Conservation (phyloP, 1,140 invertebrate genomes). For the Nebria ingens region DNA sequence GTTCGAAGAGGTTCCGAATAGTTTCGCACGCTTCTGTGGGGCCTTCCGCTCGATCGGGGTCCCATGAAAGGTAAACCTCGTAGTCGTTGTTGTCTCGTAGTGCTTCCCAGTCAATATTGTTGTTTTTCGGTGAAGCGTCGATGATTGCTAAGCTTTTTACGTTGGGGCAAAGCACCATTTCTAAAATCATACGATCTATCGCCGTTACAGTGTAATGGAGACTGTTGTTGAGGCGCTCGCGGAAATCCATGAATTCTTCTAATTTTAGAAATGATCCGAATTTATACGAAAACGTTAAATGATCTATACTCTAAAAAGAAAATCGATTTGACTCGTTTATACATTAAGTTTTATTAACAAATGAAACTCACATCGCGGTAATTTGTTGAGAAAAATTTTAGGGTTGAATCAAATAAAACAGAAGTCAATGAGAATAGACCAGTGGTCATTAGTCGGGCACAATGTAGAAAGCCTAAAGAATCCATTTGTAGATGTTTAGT, state of each 20-base stretch:
- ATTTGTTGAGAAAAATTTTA: conserved; percentile 79
- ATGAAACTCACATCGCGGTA: conserved; percentile 70
- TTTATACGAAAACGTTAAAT: conserved; percentile 85
- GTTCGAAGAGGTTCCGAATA: conserved; percentile 20
- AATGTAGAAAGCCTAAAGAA: conserved; percentile 77
- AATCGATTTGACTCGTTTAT: conserved; percentile 15
- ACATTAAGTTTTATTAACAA: neutral
- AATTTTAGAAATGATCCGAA: conserved; percentile 90
- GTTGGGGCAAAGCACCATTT: conserved; percentile 48
- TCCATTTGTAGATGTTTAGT: conserved; percentile 92
- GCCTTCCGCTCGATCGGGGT: conserved; percentile 34
- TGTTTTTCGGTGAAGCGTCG: conserved; percentile 37
- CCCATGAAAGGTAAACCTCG: conserved; percentile 45
- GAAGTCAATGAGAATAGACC: conserved; percentile 56
- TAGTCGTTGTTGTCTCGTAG: conserved; percentile 48
- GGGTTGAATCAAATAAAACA: conserved; percentile 54
- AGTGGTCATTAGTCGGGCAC: conserved; percentile 55
- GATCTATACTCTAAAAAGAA: conserved; percentile 72
- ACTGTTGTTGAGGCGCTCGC: conserved; percentile 70
- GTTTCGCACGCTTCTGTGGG: conserved; percentile 22
- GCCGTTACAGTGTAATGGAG: conserved; percentile 66
- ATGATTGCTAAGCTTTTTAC: conserved; percentile 28
- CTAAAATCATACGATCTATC: conserved; percentile 69
- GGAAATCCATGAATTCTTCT: conserved; percentile 79
- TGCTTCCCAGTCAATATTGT: conserved; percentile 38